phyloP scores from a whole-genome alignment of 2,113 vertebrate species.

The Paraplagusia blochii region DNA sequence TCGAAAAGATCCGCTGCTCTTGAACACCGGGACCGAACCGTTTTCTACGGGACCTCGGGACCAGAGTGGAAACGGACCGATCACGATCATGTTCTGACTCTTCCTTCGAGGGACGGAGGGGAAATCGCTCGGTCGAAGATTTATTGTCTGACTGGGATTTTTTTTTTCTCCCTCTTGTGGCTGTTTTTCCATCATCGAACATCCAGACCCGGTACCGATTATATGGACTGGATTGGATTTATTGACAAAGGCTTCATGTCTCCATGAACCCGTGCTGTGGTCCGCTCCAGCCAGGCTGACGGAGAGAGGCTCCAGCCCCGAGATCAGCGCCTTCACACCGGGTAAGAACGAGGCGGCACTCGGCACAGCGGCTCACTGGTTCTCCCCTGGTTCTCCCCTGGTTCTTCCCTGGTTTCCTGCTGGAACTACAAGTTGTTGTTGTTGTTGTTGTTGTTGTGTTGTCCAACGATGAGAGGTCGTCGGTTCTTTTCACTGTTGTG shows the following conservation, averaged over 20 bases:
- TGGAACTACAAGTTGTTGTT: neutral
- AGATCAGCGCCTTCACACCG: constrained; percentile 53
- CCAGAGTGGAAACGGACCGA: constrained; percentile 48
- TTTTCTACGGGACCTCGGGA: constrained; percentile 49
- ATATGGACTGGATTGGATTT: constrained; percentile 57
- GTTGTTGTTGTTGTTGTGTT: too few species aligned
- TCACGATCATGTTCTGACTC: constrained; percentile 34
- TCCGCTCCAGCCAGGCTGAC: constrained; percentile 51
- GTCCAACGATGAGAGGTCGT: too few species aligned
- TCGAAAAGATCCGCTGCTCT: constrained; percentile 59
- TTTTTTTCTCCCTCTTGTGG: constrained; percentile 35
- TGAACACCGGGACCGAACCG: constrained; percentile 28
- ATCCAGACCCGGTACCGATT: constrained; percentile 24
- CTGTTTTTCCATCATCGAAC: constrained; percentile 25
- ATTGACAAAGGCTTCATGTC: constrained; percentile 27
- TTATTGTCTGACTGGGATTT: constrained; percentile 68
- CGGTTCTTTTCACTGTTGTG: too few species aligned
- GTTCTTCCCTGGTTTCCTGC: neutral
- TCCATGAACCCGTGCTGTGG: constrained; percentile 40
- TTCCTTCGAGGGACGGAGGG: constrained; percentile 49
- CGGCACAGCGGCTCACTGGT: constrained; percentile 17
- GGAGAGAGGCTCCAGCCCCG: constrained; percentile 59
- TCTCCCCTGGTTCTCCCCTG: too few species aligned
- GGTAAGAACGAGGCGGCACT: constrained; percentile 62
- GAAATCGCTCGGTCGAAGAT: constrained; percentile 48